phyloP scores from a whole-genome alignment of 2,797 vertebrate genomes.

The Rhinogobio ventralis region DNA sequence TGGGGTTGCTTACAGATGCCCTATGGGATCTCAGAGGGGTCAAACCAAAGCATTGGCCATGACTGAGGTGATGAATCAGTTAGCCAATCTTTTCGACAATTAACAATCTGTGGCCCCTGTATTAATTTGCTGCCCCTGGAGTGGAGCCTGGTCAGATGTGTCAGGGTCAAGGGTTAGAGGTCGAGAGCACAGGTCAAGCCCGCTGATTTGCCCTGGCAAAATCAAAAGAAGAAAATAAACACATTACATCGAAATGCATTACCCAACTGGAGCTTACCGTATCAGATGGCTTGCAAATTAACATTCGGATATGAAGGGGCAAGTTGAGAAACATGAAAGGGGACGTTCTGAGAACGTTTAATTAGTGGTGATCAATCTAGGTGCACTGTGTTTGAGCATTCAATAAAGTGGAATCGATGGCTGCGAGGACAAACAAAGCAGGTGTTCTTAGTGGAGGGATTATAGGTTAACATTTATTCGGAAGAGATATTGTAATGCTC shows the following conservation, averaged over 20 bases:
- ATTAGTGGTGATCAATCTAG: slow-evolving; percentile 95
- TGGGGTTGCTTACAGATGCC: slow-evolving; percentile 92
- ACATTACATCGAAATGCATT: slow-evolving; percentile 74
- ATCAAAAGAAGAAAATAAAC: slow-evolving; percentile 66
- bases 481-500: slow-evolving; percentile 85
- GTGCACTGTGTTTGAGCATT: slow-evolving; percentile 86
- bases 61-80: slow-evolving; percentile 99
- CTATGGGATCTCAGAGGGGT: slow-evolving; percentile 90
- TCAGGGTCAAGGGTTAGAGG: slow-evolving; percentile 94
- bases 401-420: slow-evolving; percentile 95
- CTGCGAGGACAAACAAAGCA: slow-evolving; percentile 90
- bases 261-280: slow-evolving; percentile 46
- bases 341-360: slow-evolving; percentile 88
- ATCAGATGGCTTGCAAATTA: slow-evolving; percentile 71
- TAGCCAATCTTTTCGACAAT: slow-evolving; percentile 97
- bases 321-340: slow-evolving; percentile 77
- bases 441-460: slow-evolving; percentile 86
- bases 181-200: slow-evolving; percentile 92
- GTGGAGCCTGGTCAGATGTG: slow-evolving; percentile 97
- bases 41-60: slow-evolving; percentile 99
- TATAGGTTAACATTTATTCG: slow-evolving; percentile 96
- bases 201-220: slow-evolving; percentile 80
- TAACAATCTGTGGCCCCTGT: slow-evolving; percentile 92
- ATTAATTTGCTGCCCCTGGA: slow-evolving; percentile 98
- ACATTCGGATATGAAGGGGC: slow-evolving; percentile 48